Base-by-base conservation (phyloP, 2,888 invertebrate species). In the Charanyca ferruginea region DNA sequence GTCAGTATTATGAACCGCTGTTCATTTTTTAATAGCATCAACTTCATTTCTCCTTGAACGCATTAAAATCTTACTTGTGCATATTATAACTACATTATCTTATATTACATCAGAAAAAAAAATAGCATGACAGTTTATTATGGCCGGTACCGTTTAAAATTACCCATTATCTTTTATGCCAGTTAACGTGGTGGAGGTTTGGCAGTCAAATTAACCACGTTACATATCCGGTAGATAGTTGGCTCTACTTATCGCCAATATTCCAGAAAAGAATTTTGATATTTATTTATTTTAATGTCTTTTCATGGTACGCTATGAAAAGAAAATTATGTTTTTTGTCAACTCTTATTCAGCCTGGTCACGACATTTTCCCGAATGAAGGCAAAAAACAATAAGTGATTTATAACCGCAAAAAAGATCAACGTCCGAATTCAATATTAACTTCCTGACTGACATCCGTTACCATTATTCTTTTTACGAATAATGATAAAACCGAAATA, bases 321-420 rank as follows among this genome's bases (percentile, higher is more conserved):
- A 22, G 45, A 73, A 49, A 66, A 35, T 47, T 45, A 66, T 70
- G 51, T 66, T 51, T 73, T 53, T 57, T 65, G 51, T 70, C 49
- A 47, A 61, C 22, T 32, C 45, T 47, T 52, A 52, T 42, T 32
- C 44, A 73, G 65, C n/a, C 23, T n/a, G 45, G 58, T 49, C 22
- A 22, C 22, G 63, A 54, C 58, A 55, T 73, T 73, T 75, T 75
- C 74, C 74, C 73, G 67, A 66, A 55, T 55, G 58, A 44, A 44
- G 38, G 41, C 45, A 73, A 75, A 62, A 66, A 65, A 77, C 35
- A 66, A 59, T 65, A 55, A 55, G 51, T 74, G 78, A 75, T 77
- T 75, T 77, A 78, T 62, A 41, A 61, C 57, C 23, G 44, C 78
- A 77, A 75, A 75, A 75, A 73, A 77, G 53, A 59, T 55, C 58